Percentiles rank a stretch among this genome's conserved stretches.
phyloP scores from a whole-genome alignment of 2,888 invertebrate species.

The Strigamia crassipes region DNA sequence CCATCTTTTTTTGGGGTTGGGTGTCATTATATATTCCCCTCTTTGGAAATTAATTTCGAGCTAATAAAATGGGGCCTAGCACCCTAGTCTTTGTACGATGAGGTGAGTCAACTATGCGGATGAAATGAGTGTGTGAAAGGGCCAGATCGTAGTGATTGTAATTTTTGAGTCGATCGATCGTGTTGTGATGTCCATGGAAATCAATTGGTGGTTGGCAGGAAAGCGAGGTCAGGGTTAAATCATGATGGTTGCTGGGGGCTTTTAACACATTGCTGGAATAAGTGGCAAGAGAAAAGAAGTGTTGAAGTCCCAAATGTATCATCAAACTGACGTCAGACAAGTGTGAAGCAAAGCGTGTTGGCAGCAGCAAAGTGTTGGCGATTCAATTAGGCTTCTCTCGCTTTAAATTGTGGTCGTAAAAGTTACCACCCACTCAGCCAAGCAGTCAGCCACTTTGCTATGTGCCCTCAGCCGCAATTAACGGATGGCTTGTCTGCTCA shows the following conservation, averaged over 20 bases:
- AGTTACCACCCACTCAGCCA: constrained; percentile 42
- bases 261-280: constrained; percentile 35
- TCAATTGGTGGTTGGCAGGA: constrained; percentile 29
- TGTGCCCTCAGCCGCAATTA: constrained; percentile 42
- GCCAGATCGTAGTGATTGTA: constrained; percentile 34
- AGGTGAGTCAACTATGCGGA: constrained; percentile 28
- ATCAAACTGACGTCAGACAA: constrained; percentile 42
- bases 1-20: neutral
- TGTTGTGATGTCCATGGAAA: constrained; percentile 34
- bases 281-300: constrained; percentile 40
- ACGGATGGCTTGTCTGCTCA: constrained; percentile 35
- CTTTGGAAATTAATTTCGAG: neutral
- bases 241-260: constrained; percentile 38
- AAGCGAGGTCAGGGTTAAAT: constrained; percentile 26
- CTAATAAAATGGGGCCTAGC: neutral
- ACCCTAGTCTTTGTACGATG: constrained; percentile 5
- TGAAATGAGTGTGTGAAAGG: constrained; percentile 38
- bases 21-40: neutral
- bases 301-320: constrained; percentile 35
- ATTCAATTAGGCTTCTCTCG: constrained; percentile 38
- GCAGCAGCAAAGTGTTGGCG: constrained; percentile 40
- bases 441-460: constrained; percentile 42
- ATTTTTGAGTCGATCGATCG: constrained; percentile 22
- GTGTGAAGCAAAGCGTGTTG: constrained; percentile 42
- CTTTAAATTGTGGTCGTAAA: constrained; percentile 42